phyloP scores from a whole-genome alignment of 2,888 invertebrate genomes.

The Dryomyza anilis region DNA sequence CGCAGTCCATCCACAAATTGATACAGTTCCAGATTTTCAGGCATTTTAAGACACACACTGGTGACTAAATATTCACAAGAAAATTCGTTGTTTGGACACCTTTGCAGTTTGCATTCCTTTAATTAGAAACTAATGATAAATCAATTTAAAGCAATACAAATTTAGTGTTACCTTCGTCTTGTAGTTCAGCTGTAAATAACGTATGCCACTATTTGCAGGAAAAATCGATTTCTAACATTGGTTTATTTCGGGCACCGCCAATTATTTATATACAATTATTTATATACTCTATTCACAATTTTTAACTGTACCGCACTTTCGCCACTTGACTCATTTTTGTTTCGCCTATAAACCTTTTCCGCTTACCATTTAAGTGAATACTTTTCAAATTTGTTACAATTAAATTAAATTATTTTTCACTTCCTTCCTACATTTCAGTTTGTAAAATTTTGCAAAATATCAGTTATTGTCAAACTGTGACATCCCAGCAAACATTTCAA shows the following conservation, averaged over 20 bases:
- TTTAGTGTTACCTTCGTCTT: neutral
- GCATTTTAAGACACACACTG: slow-evolving; percentile 62
- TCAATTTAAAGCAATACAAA: too few relatives aligned
- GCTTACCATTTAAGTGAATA: neutral
- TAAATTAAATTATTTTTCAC: too few relatives aligned
- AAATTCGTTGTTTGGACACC: neutral
- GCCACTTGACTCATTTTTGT: neutral
- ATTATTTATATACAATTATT: too few relatives aligned
- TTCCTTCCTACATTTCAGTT: too few relatives aligned
- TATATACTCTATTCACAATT: too few relatives aligned
- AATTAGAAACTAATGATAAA: too few relatives aligned
- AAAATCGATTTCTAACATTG: slow-evolving; percentile 20
- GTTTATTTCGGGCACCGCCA: too few relatives aligned
- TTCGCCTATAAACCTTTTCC: neutral
- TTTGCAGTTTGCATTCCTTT: neutral
- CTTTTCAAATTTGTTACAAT: neutral
- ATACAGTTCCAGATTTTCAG: slow-evolving; percentile 80
- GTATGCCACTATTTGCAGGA: neutral
- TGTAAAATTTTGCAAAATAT: too few relatives aligned
- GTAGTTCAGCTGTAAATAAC: neutral
- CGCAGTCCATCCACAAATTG: slow-evolving; percentile 72
- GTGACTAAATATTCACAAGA: neutral
- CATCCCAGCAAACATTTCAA: too few relatives aligned
- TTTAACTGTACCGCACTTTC: too few relatives aligned
- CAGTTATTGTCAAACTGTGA: too few relatives aligned